Evolutionary conservation across 2,113 vertebrate genomes (phyloP), one percentile per base, ranked within the genome.

Genomic region (Takifugu flavidus): DNA sequence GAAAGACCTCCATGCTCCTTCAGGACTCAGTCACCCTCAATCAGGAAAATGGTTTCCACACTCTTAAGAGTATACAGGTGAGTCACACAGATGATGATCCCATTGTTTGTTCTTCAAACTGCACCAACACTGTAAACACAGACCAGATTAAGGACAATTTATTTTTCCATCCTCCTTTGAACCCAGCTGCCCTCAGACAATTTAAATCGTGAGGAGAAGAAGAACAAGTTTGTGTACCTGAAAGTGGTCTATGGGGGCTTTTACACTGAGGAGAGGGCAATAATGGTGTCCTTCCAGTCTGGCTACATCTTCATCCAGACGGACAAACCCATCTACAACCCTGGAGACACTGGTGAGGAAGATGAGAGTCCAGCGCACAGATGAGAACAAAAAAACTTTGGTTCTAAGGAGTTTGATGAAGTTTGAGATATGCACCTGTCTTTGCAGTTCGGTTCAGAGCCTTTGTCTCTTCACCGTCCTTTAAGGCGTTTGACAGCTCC

Each of bases 301-400:
- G 90, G 90, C 7, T 88, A 88, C 81, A 90, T 91, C 79, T 91
- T 90, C 74, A 87, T 91, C 67, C 91, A 91, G 82, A 90, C 90
- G 0, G 89, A 92, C 80, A 90, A 91, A 62, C 90, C 91, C 43
- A 64, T 92, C 58, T 92, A 89, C 53, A 92, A 91, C 39, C 90
- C 89, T 0, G 88, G 91, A 71, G 87, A 90, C 15, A 79, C 47
- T 0, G 86, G 89, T 91, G 66, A 75, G 66, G 27, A 14, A 0
- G 34, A 60, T n/a, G 31, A 47, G 45, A 47, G 45, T 13, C 4
- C 2, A 12, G 45, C 45, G 5, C n/a, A 6, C 45, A 47, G 6
- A 15, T 12, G 3, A n/a, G 13, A n/a, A 4, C 15, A 47, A 2
- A n/a, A 47, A 47, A 14, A 47, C 46, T 47, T 13, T 47, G 13